Evolutionary conservation across 2,797 vertebrate species (phyloP).

Genomic region (Anguilla anguilla): DNA sequence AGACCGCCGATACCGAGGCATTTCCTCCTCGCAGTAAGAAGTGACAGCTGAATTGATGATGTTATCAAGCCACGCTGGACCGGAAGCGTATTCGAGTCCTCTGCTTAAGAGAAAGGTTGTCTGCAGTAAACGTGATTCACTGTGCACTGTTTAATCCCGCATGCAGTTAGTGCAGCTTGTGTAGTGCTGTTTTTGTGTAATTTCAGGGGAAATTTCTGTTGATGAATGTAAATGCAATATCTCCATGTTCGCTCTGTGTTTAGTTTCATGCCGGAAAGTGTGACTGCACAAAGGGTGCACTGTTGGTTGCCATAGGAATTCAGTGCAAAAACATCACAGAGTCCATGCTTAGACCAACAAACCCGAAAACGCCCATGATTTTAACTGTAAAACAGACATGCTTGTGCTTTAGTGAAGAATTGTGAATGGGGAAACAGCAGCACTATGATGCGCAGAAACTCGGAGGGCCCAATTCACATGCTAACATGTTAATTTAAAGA

Average conservation of each 20-base stretch:
- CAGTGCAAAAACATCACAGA: background rate
- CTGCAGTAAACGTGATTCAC: constrained; percentile 7
- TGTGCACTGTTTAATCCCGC: background rate
- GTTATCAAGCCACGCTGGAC: constrained; percentile 37
- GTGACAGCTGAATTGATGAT: constrained; percentile 43
- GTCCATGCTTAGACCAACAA: background rate
- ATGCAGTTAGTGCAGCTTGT: background rate
- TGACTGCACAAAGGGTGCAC: background rate
- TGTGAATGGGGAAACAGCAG: background rate
- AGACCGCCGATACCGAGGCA: constrained; percentile 2
- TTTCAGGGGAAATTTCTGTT: background rate
- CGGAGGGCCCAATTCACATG: background rate
- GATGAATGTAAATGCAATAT: background rate
- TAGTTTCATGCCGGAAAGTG: background rate
- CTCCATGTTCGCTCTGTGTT: background rate
- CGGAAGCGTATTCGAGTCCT: constrained; percentile 22
- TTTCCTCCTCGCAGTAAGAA: constrained; percentile 16
- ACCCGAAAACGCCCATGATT: background rate
- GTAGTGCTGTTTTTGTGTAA: background rate
- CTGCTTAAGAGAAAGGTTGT: constrained; percentile 1
- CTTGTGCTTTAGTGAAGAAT: background rate
- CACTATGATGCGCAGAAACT: background rate
- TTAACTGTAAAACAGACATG: background rate
- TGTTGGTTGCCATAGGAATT: background rate
- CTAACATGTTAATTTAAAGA: background rate